Base-by-base conservation (phyloP, 2,888 invertebrate species). In the Microdon myrmicae region DNA sequence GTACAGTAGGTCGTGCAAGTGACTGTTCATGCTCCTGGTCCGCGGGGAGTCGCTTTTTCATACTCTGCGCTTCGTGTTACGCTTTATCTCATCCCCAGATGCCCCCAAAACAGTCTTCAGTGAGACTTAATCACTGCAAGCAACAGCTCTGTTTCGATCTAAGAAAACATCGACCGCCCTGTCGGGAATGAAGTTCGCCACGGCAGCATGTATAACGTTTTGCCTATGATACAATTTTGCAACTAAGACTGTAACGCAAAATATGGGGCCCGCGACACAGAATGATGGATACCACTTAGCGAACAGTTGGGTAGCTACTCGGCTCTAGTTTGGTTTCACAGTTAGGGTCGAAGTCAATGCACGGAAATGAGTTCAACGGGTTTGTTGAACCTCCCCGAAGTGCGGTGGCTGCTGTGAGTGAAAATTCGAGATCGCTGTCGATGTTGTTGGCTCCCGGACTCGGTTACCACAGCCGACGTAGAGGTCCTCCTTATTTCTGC, bases 331-430 rank as follows among this genome's bases (percentile, higher is more conserved):
- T 9, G 29, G 12, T 29, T 9, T 12, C 31, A 14, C 29, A 53
- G 35, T 53, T 61, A 56, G 64, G 64, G 56, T 64, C 58, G 64
- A 64, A 64, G 64, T 64, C 64, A 64, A 51, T 32, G 64, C 35
- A 35, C 64, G 45, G 64, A 58, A 64, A 38, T 64, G 51, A 64
- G 64, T 64, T 58, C 64, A 64, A 34, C 28, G 47, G 38, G 64
- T 64, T 64, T 58, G 44, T 64, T 64, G 58, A 64, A 58, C 64
- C 51, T 51, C 56, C 41, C 51, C 41, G 14, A 22, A 38, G 49
- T 35, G 9, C 3, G 7, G 55, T 34, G 16, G 49, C 44, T 32
- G 61, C 49, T 23, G 51, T 45, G 58, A 64, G 64, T 64, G 64
- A 64, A 64, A 64, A 64, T 64, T 58, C 58, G 47, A 56, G 49